These are phyloP conservation scores for Cacatua alba DNA, from an alignment of 2,113 vertebrate genomes.

Conservation along the genomic window DNA sequence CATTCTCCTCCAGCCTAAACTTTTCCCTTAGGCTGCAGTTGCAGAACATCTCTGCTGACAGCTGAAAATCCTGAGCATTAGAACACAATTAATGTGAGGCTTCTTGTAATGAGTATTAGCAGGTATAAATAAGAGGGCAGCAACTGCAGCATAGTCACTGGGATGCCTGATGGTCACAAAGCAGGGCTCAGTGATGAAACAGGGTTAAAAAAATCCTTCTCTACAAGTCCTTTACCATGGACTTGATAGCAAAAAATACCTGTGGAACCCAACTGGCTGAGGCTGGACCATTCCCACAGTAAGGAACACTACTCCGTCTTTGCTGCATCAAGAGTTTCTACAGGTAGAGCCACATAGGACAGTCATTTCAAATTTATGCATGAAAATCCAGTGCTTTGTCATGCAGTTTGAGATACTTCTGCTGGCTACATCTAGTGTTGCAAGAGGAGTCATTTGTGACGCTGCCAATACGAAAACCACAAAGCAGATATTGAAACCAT, in stretches of 20 bases:
- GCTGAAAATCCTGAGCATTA: background rate
- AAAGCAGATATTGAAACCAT: background rate
- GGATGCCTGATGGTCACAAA: background rate
- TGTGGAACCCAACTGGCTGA: background rate
- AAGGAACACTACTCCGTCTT: background rate
- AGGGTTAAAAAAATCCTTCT: background rate
- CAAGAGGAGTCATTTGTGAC: background rate
- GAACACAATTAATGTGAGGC: background rate
- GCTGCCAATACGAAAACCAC: background rate
- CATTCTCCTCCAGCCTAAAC: background rate
- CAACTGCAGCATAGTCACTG: background rate
- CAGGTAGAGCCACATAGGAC: fast-evolving
- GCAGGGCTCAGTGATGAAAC: background rate
- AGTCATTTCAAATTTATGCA: background rate
- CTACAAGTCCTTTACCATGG: background rate
- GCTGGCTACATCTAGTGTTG: background rate
- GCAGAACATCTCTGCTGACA: background rate
- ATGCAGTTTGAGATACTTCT: background rate
- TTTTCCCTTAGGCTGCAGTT: background rate
- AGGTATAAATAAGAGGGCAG: background rate
- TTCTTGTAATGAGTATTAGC: background rate
- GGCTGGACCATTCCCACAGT: background rate
- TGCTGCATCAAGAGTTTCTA: background rate
- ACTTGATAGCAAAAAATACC: background rate
- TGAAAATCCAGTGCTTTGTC: background rate